Evolutionary conservation across 2,797 vertebrate species (phyloP), one percentile per base, ranked within the genome.

Genomic region (Rhinogobio ventralis): DNA sequence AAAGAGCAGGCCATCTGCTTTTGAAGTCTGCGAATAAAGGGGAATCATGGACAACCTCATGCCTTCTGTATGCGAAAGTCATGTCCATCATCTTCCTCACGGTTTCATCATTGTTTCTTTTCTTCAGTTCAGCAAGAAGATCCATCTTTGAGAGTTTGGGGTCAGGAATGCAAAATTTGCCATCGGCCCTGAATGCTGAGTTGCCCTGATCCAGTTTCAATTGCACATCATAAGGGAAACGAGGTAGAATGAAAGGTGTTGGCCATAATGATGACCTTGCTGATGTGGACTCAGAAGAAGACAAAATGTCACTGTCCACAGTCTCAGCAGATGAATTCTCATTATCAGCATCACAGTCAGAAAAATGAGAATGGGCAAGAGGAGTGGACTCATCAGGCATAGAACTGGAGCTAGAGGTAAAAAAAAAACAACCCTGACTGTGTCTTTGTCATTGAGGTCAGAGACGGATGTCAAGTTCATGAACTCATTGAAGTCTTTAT

Each of bases 21-120:
- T 15, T 78, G 53, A 78, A 42, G 53, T 4, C 76, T n/a, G 55
- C 20, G 17, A 42, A 33, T n/a, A 78, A 60, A 36, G 76, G 76
- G 19, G 53, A 60, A 39, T 78, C 33, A n/a, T 78, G 76, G 30
- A 78, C 76, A 60, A 78, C 23, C 17, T 78, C 53, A 14, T 78
- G 25, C 49, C 33, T 78, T 78, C 55, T 62, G 53, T 62, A 39
- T 3, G 76, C 76, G 11, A 79, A 79, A 79, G 76, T 79, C 76
- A 79, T 42, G 55, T 79, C 55, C 76, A 79, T 79, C 76, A 79
- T 42, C 55, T 62, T 79, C 55, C 33, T 60, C 53, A 62, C 33
- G 5, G 25, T 79, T 60, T 79, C 76, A 39, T 62, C 5, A 25
- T 71, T 71, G 39, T 71, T 71, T 45, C 1, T 42, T 71, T 45